Percentiles rank a stretch among this genome's conserved stretches.
Evolutionary conservation across 2,888 invertebrate genomes (phyloP).

Genomic region (Epistrophella euchroma): DNA sequence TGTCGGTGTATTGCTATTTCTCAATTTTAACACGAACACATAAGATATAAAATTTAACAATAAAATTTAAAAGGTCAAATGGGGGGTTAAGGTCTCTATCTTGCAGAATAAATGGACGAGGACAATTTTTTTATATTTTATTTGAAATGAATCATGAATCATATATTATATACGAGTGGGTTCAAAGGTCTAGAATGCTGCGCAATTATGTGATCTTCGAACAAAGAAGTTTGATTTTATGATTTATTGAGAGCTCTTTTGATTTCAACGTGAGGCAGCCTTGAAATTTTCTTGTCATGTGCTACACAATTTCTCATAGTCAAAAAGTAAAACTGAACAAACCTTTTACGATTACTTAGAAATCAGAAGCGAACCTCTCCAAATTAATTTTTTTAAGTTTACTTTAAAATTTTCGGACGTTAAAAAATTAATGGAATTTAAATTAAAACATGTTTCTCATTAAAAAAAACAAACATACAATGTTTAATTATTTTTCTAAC

Average conservation of each 20-base stretch:
- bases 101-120: constrained; percentile 12
- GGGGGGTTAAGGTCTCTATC: constrained; percentile 14
- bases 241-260: background rate
- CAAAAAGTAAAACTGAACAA: too few species aligned
- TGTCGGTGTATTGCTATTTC: background rate
- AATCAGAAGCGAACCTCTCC: too few species aligned
- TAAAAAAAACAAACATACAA: too few species aligned
- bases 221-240: constrained; percentile 23
- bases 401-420: too few species aligned
- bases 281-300: background rate
- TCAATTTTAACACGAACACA: background rate
- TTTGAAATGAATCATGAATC: background rate
- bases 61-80: constrained; percentile 1
- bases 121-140: background rate
- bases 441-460: too few species aligned
- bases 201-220: background rate
- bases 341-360: too few species aligned
- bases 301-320: background rate
- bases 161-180: background rate
- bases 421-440: too few species aligned
- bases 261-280: background rate
- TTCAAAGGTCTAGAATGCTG: background rate
- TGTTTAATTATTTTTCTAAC: too few species aligned
- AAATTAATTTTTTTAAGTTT: too few species aligned
- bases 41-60: background rate